phyloP scores from a whole-genome alignment of 2,888 invertebrate species.

The Ditula angustiorana region DNA sequence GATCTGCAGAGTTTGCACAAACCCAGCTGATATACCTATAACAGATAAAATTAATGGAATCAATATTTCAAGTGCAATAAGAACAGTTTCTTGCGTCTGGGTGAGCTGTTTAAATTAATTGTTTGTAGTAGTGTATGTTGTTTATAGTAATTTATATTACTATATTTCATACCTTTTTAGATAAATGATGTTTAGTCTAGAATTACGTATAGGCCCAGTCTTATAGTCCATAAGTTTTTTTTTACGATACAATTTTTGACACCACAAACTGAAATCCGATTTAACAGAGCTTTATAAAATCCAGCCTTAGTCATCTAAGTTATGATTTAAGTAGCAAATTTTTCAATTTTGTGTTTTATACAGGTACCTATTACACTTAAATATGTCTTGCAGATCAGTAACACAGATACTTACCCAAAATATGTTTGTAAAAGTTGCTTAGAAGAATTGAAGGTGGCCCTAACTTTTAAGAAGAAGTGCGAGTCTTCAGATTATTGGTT shows the following conservation, averaged over 20 bases:
- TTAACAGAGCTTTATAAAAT: too few species aligned
- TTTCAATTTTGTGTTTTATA: too few species aligned
- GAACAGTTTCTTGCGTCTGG: conserved; percentile 45
- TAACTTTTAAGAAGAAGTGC: conserved; percentile 49
- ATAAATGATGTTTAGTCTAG: too few species aligned
- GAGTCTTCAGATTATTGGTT: conserved; percentile 46
- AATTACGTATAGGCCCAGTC: too few species aligned
- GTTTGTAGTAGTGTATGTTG: too few species aligned
- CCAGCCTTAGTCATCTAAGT: not conserved
- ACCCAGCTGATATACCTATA: conserved; percentile 46
- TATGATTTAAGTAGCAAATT: not conserved
- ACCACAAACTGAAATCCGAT: too few species aligned
- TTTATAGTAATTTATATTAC: too few species aligned
- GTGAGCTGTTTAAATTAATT: too few species aligned
- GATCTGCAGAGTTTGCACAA: conserved; percentile 50
- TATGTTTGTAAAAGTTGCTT: conserved; percentile 48
- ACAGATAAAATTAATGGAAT: conserved; percentile 44
- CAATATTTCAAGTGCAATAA: conserved; percentile 45
- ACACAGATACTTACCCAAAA: conserved; percentile 47
- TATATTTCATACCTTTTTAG: too few species aligned
- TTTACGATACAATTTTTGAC: too few species aligned
- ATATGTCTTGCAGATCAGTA: conserved; percentile 45
- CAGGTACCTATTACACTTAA: too few species aligned
- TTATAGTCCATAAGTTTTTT: too few species aligned
- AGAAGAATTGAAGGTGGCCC: conserved; percentile 47